phyloP scores from a whole-genome alignment of 2,113 vertebrate species.

The Cottus gobio region DNA sequence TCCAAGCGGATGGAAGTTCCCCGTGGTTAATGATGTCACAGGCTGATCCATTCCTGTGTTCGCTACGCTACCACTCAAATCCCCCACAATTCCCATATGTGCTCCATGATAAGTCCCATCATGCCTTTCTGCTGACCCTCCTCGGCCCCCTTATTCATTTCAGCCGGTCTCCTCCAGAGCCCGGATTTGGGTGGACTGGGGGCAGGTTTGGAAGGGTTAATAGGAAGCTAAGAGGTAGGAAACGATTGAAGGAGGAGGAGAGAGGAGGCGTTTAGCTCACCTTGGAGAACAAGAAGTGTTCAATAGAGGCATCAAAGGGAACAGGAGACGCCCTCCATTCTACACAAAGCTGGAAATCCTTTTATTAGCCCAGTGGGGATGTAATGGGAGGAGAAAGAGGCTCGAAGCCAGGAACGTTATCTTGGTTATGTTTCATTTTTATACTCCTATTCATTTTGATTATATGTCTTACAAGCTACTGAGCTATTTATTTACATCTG shows the following conservation, averaged over 20 bases:
- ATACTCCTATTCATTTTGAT: background rate
- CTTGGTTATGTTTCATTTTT: conserved; percentile 15
- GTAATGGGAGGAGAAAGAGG: conserved; percentile 17
- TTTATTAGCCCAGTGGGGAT: conserved; percentile 56
- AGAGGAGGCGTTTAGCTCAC: conserved; percentile 46
- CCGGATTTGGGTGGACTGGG: conserved; percentile 61
- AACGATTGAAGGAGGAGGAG: conserved; percentile 41
- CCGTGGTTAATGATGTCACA: conserved; percentile 83
- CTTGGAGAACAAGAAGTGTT: conserved; percentile 53
- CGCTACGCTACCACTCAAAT: conserved; percentile 76
- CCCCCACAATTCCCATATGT: conserved; percentile 74
- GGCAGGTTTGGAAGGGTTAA: conserved; percentile 72
- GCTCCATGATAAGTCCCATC: conserved; percentile 81
- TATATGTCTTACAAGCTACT: background rate
- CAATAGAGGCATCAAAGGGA: conserved; percentile 34
- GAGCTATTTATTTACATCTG: background rate
- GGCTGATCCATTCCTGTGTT: conserved; percentile 80
- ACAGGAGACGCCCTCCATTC: conserved; percentile 17
- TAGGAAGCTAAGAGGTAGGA: conserved; percentile 66
- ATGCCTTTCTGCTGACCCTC: conserved; percentile 80
- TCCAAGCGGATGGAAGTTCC: conserved; percentile 75
- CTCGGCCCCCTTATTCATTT: conserved; percentile 60
- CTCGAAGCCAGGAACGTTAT: conserved; percentile 13
- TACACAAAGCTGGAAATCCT: conserved; percentile 68
- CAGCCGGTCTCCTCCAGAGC: conserved; percentile 57